Conservation (phyloP, 2,113 vertebrate genomes). For the Thermophis baileyi region DNA sequence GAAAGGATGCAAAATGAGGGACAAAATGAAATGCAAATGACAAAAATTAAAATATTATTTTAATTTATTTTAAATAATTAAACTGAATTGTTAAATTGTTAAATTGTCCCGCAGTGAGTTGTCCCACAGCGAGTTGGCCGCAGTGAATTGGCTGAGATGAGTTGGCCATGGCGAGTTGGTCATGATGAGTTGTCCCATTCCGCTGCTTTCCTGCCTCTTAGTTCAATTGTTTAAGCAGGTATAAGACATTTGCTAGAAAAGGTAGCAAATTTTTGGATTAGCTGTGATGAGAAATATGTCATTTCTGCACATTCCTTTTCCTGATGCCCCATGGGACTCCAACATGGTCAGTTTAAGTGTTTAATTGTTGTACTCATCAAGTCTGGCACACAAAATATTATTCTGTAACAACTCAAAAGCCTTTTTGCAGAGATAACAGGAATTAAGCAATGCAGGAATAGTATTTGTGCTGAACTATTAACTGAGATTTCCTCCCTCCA, state of each 20-base stretch:
- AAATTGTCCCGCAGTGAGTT: neutral
- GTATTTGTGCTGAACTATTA: constrained; percentile 13
- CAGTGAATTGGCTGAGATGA: neutral
- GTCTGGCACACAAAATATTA: neutral
- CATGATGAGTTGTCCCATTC: neutral
- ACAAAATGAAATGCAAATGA: neutral
- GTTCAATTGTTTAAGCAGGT: neutral
- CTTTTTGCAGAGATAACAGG: constrained; percentile 12
- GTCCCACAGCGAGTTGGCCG: neutral
- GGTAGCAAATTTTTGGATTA: fast-evolving
- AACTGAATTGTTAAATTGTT: neutral
- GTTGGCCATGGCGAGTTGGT: neutral
- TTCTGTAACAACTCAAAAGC: constrained; percentile 23
- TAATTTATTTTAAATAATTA: neutral
- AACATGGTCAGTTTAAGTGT: neutral
- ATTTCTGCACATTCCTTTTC: neutral
- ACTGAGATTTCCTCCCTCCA: constrained; percentile 27
- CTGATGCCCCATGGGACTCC: fast-evolving
- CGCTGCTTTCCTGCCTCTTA: neutral
- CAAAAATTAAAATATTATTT: neutral
- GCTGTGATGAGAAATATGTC: neutral
- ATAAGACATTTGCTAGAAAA: neutral
- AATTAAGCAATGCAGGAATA: constrained; percentile 30
- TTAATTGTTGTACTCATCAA: neutral
- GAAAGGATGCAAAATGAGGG: neutral